Evolutionary conservation across 2,797 vertebrate genomes (phyloP).

Genomic region (Myotis findleyi): DNA sequence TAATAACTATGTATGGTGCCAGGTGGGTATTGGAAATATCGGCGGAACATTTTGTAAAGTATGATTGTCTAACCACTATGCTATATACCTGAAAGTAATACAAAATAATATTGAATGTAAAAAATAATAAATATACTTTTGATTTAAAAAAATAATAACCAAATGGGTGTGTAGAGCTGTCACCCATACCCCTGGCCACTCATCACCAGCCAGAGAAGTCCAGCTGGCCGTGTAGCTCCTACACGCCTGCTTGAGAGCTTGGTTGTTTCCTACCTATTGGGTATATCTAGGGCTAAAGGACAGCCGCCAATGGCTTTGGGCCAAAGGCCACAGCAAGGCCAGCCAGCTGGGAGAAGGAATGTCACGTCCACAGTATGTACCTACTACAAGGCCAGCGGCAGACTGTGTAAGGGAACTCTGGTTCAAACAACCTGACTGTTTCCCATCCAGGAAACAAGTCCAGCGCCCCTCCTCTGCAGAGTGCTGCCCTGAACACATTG

Average conservation of each 20-base stretch:
- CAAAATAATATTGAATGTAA: background rate
- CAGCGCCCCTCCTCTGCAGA: background rate
- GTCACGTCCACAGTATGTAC: slow-evolving; percentile 32
- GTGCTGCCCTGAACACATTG: background rate
- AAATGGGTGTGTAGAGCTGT: background rate
- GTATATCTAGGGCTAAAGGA: slow-evolving; percentile 37
- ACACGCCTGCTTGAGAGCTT: background rate
- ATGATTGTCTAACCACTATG: background rate
- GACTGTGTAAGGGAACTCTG: background rate
- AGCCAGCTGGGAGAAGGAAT: slow-evolving; percentile 45
- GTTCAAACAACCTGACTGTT: background rate
- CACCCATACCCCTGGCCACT: background rate
- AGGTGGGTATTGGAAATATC: background rate
- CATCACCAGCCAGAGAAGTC: background rate
- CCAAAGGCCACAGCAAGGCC: slow-evolving; percentile 50
- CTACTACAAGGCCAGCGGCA: background rate
- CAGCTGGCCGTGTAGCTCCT: background rate
- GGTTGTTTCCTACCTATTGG: background rate
- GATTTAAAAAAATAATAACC: background rate
- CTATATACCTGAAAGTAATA: background rate
- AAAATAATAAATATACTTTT: background rate
- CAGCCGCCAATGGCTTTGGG: background rate
- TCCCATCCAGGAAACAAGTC: background rate
- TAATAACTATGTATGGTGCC: background rate
- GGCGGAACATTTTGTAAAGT: background rate